phyloP scores from a whole-genome alignment of 2,113 vertebrate genomes.

The Chlamydotis undulata region DNA sequence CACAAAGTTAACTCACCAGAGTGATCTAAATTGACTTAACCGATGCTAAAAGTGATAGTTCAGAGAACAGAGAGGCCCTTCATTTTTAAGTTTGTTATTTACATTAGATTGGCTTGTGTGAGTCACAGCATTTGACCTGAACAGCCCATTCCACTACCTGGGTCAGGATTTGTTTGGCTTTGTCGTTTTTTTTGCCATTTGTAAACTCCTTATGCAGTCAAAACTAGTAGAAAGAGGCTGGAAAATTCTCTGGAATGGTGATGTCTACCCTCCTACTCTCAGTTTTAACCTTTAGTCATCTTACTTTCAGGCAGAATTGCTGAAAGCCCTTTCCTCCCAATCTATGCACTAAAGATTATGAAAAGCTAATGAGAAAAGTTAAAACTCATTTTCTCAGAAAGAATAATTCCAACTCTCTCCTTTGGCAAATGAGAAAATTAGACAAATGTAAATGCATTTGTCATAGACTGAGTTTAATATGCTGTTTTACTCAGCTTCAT shows the following conservation, averaged over 20 bases:
- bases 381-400: constrained; percentile 17
- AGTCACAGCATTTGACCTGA: neutral
- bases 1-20: neutral
- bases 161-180: neutral
- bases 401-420: neutral
- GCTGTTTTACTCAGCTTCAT: neutral
- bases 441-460: neutral
- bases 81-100: neutral
- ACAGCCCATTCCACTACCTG: neutral
- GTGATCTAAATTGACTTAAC: neutral
- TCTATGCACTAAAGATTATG: neutral
- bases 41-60: neutral
- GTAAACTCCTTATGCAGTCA: neutral
- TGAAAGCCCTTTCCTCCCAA: neutral
- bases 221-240: neutral
- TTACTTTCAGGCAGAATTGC: neutral
- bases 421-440: constrained; percentile 21
- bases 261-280: neutral
- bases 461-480: neutral
- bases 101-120: neutral
- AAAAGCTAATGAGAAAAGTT: constrained; percentile 42
- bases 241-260: neutral
- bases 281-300: neutral
- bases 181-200: neutral
- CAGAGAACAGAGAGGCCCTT: neutral